These are phyloP conservation scores for Caenorhabditis sp. DNA, from an alignment of 2,888 invertebrate genomes.

Conservation along the genomic window DNA sequence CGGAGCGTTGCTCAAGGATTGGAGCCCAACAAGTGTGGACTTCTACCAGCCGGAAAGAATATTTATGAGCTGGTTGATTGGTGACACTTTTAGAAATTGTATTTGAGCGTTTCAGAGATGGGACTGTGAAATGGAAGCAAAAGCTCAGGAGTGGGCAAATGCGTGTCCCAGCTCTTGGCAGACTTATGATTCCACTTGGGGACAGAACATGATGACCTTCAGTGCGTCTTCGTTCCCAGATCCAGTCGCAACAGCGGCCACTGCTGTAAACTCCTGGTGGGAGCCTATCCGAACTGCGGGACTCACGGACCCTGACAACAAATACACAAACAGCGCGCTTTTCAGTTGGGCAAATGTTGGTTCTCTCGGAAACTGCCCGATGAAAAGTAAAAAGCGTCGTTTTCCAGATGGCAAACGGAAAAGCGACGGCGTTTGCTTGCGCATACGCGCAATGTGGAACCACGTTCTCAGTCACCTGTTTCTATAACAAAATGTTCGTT, in stretches of 20 bases:
- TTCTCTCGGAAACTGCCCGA: background rate
- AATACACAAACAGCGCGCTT: conserved; percentile 24
- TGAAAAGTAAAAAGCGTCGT: too few relatives aligned
- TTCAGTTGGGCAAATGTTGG: conserved; percentile 21
- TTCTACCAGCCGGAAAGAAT: conserved; percentile 49
- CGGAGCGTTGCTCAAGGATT: conserved; percentile 44
- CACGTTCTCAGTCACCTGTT: conserved; percentile 25
- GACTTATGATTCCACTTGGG: conserved; percentile 42
- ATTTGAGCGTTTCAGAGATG: conserved; percentile 37
- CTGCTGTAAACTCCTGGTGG: conserved; percentile 46
- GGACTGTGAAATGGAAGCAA: conserved; percentile 51
- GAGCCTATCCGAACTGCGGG: conserved; percentile 21
- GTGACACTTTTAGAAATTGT: background rate
- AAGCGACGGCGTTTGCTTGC: conserved; percentile 43
- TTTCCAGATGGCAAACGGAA: conserved; percentile 52
- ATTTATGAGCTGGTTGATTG: conserved; percentile 46
- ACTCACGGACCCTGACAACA: conserved; percentile 44
- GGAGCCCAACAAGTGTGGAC: conserved; percentile 56
- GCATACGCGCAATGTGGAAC: conserved; percentile 31
- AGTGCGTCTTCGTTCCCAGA: conserved; percentile 14
- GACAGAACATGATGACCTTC: conserved; percentile 36
- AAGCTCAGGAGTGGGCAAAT: conserved; percentile 36
- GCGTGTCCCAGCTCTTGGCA: conserved; percentile 37
- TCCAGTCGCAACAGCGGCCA: conserved; percentile 12
- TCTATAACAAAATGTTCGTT: conserved; percentile 47